Evolutionary conservation across 2,888 invertebrate genomes (phyloP).

Genomic region (Yponomeuta plumbellus): DNA sequence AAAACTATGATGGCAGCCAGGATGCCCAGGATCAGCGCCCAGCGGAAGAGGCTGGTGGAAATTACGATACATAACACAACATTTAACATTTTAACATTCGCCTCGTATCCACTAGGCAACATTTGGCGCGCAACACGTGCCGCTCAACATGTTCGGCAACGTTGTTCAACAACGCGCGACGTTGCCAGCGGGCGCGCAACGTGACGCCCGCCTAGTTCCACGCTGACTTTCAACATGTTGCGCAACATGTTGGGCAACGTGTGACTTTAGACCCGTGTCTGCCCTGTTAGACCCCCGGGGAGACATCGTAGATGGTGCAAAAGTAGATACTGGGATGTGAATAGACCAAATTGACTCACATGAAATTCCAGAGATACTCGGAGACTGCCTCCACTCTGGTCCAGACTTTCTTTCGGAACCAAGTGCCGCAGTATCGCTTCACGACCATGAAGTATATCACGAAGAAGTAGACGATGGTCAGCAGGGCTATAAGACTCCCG

Average conservation of each 20-base stretch:
- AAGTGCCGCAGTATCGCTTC: slow-evolving; percentile 72
- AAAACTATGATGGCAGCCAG: slow-evolving; percentile 73
- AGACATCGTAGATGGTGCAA: background rate
- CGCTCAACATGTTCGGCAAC: too few relatives aligned
- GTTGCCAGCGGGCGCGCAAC: too few relatives aligned
- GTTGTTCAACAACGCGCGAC: too few relatives aligned
- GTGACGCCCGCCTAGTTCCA: too few relatives aligned
- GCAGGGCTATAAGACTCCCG: slow-evolving; percentile 82
- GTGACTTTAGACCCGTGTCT: too few relatives aligned
- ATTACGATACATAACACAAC: background rate
- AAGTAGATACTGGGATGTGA: background rate
- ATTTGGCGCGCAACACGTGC: too few relatives aligned
- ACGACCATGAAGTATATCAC: slow-evolving; percentile 79
- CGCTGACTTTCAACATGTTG: too few relatives aligned
- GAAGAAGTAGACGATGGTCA: slow-evolving; percentile 76
- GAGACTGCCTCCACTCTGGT: slow-evolving; percentile 33
- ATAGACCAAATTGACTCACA: slow-evolving; percentile 37
- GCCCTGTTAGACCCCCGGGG: too few relatives aligned
- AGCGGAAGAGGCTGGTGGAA: slow-evolving; percentile 64
- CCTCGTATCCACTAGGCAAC: too few relatives aligned
- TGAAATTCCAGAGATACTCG: slow-evolving; percentile 37
- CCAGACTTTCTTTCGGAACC: slow-evolving; percentile 52
- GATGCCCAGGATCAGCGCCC: slow-evolving; percentile 53
- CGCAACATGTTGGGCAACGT: too few relatives aligned
- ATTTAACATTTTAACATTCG: too few relatives aligned